These are phyloP conservation scores for Cataglyphis livida DNA, from an alignment of 2,888 invertebrate genomes.

Conservation along the genomic window DNA sequence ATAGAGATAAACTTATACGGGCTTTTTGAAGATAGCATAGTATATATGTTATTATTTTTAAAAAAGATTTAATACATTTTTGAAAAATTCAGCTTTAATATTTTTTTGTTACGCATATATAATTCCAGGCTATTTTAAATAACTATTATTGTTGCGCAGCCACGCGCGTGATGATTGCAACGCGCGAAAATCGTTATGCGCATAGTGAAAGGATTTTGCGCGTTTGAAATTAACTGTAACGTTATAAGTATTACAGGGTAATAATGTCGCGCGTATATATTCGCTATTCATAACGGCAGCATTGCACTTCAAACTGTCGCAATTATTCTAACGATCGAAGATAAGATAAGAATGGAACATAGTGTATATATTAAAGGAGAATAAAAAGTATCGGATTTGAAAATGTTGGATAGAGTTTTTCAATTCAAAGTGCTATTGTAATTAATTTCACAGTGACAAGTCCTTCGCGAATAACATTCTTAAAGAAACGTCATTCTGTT, in stretches of 20 bases:
- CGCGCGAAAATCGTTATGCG: slow-evolving; percentile 32
- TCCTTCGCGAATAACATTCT: not conserved
- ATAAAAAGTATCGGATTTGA: not conserved
- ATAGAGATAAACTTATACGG: not conserved
- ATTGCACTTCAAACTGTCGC: not conserved
- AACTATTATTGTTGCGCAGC: slow-evolving; percentile 37
- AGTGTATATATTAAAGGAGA: not conserved
- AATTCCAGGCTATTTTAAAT: slow-evolving; percentile 2
- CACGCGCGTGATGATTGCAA: slow-evolving; percentile 49
- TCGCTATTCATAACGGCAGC: slow-evolving; percentile 26
- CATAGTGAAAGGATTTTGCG: slow-evolving; percentile 52
- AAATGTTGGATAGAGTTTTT: not conserved
- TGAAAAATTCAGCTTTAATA: not conserved
- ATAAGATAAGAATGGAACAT: not conserved
- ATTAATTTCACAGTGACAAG: not conserved
- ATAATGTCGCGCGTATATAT: slow-evolving; percentile 22
- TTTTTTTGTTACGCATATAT: not conserved
- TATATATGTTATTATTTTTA: not conserved
- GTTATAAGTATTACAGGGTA: slow-evolving; percentile 38
- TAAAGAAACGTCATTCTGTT: not conserved
- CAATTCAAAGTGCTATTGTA: not conserved
- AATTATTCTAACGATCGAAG: not conserved
- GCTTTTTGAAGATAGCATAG: not conserved
- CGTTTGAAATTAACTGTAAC: slow-evolving; percentile 53
- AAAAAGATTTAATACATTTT: not conserved